Percentiles rank a stretch among this genome's conserved stretches.
These are phyloP conservation scores for Drosophila pegasa DNA, from an alignment of 2,888 invertebrate genomes.

Conservation along the genomic window DNA sequence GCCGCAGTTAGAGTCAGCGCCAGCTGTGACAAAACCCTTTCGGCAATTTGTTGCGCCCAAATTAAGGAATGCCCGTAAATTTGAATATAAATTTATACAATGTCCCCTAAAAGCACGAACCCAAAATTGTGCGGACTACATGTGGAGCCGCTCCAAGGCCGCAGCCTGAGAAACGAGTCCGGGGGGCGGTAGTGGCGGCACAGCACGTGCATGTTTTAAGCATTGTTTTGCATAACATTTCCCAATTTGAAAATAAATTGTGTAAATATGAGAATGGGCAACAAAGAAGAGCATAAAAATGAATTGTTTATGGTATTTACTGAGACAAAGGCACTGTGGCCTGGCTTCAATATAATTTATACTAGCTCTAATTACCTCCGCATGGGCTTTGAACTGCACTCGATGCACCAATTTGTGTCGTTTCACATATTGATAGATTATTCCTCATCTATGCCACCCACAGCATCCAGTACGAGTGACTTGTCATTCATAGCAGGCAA, in stretches of 20 bases:
- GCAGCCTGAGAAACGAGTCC: background rate
- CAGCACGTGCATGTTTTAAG: conserved; percentile 59
- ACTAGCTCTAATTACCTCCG: conserved; percentile 4
- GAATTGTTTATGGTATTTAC: conserved; percentile 32
- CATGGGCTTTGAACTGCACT: conserved; percentile 18
- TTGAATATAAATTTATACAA: conserved; percentile 74
- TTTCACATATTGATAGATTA: background rate
- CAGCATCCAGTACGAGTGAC: conserved; percentile 92
- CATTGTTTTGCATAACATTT: conserved; percentile 56
- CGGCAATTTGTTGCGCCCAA: conserved; percentile 56
- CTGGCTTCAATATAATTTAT: conserved; percentile 3
- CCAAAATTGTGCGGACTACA: conserved; percentile 26
- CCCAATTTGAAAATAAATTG: conserved; percentile 36
- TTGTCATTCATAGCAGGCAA: conserved; percentile 88
- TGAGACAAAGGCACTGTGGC: conserved; percentile 13
- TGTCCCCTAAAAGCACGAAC: conserved; percentile 33
- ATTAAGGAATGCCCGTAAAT: conserved; percentile 73
- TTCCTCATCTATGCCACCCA: background rate
- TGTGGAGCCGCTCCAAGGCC: conserved; percentile 19
- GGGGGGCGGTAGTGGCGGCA: conserved; percentile 2
- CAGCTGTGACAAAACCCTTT: conserved; percentile 50
- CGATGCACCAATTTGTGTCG: background rate
- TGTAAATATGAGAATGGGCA: conserved; percentile 26
- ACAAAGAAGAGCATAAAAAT: conserved; percentile 6
- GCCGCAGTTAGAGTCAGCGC: conserved; percentile 3